Base-by-base conservation (phyloP, 2,888 invertebrate genomes). In the Caenorhabditis sulstoni region DNA sequence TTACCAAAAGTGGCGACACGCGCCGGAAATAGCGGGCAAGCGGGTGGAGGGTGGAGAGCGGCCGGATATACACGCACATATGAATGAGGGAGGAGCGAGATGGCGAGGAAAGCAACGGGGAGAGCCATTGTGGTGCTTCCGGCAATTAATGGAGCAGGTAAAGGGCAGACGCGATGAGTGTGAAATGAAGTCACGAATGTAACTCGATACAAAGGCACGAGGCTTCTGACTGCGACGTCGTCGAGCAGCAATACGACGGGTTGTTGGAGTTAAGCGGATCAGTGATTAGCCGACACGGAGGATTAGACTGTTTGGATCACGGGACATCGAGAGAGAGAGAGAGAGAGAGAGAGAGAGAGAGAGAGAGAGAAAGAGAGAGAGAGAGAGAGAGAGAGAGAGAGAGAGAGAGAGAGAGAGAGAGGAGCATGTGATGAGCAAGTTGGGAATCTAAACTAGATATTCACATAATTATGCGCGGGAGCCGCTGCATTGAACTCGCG, bases 71-170 rank as follows among this genome's bases (percentile, higher is more conserved):
- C 61, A 59, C 52, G 49, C 29, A 68, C 41, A 50, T 49, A 59
- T 70, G 70, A 70, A 61, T 68, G 73, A 64, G 50, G n/a, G 73
- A 64, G 50, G 75, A 75, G 61, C 58, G 59, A 57, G 57, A 45
- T 41, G 53, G 47, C 41, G 47, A 61, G 68, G 68, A 55, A 66
- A 64, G 49, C 64, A 55, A 71, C 62, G 53, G 62, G 53, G 18
- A 35, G 3, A 20, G 18, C 4, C 23, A 9, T 29, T 3, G 4
- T 29, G 29, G 4, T 3, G 29, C 29, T 57, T 73, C 73, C 58
- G 71, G 62, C 62, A 62, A 71, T 71, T 71, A 71, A 71, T 71
- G 71, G 64, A 71, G 57, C 64, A 58, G 73, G 61, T 64, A 64
- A 73, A 73, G 64, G 73, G 71, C 71, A 76, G 45, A 61, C 45